phyloP scores from a whole-genome alignment of 2,888 invertebrate genomes.

The Pycnomerus fuliginosus region DNA sequence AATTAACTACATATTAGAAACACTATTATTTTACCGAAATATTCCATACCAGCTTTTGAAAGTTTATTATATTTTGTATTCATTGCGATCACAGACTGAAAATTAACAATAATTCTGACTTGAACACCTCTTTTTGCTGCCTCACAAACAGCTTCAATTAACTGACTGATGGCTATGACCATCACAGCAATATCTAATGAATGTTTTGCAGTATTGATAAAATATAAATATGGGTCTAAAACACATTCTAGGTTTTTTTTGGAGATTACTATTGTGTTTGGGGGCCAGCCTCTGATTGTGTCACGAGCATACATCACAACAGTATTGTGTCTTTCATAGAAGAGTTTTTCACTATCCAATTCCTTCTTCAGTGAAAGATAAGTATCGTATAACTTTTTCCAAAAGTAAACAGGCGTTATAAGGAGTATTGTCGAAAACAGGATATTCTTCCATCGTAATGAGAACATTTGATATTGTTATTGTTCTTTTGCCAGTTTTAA shows the following conservation, averaged over 20 bases:
- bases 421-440: no score
- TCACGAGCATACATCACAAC: conserved; percentile 38
- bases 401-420: conserved; percentile 22
- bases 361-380: conserved; percentile 29
- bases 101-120: conserved; percentile 42
- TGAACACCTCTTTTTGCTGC: conserved; percentile 39
- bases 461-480: no score
- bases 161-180: conserved; percentile 32
- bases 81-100: conserved; percentile 13
- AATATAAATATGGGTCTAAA: conserved; percentile 41
- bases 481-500: no score
- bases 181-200: conserved; percentile 41
- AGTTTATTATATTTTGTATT: conserved; percentile 23
- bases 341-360: conserved; percentile 31
- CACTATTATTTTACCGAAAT: not conserved
- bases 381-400: conserved; percentile 32
- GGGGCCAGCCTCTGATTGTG: conserved; percentile 39
- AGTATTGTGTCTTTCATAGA: conserved; percentile 41
- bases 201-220: conserved; percentile 38
- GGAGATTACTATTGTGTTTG: conserved; percentile 5
- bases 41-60: conserved; percentile 30
- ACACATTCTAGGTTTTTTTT: conserved; percentile 29
- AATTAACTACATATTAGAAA: conserved; percentile 19
- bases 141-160: conserved; percentile 33
- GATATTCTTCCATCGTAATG: no score